phyloP scores from a whole-genome alignment of 2,113 vertebrate species.

The Alligator mississippiensis region DNA sequence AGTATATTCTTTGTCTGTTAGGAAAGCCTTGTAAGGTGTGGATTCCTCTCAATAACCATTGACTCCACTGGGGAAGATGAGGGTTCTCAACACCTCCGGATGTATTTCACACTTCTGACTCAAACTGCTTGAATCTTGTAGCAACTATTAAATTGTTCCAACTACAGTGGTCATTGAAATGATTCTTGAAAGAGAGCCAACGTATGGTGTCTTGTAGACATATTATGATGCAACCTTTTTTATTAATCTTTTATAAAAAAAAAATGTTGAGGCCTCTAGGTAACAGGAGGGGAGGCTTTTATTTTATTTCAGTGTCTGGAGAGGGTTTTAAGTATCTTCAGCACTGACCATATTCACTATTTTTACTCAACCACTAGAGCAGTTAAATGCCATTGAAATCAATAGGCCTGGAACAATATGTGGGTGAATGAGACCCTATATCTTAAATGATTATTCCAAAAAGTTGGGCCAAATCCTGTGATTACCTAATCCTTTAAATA shows the following conservation, averaged over 20 bases:
- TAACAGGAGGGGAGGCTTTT: background rate
- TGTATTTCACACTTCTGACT: fast-evolving
- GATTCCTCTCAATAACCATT: background rate
- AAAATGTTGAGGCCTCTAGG: fast-evolving
- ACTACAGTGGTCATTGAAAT: background rate
- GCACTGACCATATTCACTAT: background rate
- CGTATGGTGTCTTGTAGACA: background rate
- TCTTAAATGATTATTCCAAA: background rate
- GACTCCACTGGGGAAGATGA: background rate
- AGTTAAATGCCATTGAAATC: background rate
- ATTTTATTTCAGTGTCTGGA: background rate
- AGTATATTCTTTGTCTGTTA: fast-evolving
- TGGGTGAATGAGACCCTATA: background rate
- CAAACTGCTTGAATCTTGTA: background rate
- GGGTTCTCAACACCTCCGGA: background rate
- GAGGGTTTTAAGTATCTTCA: background rate
- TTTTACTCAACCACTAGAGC: background rate
- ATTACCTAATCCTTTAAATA: no score
- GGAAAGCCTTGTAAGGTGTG: background rate
- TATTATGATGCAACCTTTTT: background rate
- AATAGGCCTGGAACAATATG: background rate
- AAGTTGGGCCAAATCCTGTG: background rate
- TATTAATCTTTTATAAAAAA: background rate
- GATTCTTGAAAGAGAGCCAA: background rate
- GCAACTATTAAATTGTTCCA: background rate